These are phyloP conservation scores for Thunnus albacares DNA, from an alignment of 2,797 vertebrate species.

Conservation along the genomic window DNA sequence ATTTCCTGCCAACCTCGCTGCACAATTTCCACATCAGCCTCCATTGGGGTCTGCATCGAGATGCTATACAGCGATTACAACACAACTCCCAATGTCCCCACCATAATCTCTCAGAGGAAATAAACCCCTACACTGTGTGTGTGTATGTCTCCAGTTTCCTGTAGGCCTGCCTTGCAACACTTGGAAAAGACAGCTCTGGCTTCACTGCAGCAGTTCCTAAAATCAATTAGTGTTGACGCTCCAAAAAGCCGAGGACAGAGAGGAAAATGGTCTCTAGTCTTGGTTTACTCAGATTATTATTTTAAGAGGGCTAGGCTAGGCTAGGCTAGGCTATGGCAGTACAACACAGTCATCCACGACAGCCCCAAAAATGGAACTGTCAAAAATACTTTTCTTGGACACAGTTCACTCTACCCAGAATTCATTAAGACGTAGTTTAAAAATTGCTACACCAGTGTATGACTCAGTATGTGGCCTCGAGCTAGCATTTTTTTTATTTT, in stretches of 20 bases:
- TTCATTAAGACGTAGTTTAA: conserved; percentile 6
- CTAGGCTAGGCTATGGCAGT: neutral
- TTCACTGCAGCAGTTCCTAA: conserved; percentile 33
- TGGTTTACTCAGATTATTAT: conserved; percentile 4
- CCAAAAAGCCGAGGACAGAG: conserved; percentile 1
- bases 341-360: conserved; percentile 11
- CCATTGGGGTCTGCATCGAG: conserved; percentile 31
- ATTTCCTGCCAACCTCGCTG: conserved; percentile 39
- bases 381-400: conserved; percentile 15
- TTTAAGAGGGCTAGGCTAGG: neutral
- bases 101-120: conserved; percentile 43
- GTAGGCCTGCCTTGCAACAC: conserved; percentile 24
- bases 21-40: conserved; percentile 48
- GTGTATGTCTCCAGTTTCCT: conserved; percentile 21
- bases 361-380: conserved; percentile 14
- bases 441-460: conserved; percentile 17
- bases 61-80: conserved; percentile 44
- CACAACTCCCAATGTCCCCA: conserved; percentile 30
- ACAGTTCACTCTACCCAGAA: neutral
- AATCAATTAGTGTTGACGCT: conserved; percentile 39
- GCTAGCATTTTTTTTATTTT: neutral
- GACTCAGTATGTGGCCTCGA: conserved; percentile 47
- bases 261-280: neutral
- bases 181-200: conserved; percentile 22
- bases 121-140: conserved; percentile 7